Conservation (phyloP, 2,888 invertebrate genomes). For the Torymus aiolomorphi region DNA sequence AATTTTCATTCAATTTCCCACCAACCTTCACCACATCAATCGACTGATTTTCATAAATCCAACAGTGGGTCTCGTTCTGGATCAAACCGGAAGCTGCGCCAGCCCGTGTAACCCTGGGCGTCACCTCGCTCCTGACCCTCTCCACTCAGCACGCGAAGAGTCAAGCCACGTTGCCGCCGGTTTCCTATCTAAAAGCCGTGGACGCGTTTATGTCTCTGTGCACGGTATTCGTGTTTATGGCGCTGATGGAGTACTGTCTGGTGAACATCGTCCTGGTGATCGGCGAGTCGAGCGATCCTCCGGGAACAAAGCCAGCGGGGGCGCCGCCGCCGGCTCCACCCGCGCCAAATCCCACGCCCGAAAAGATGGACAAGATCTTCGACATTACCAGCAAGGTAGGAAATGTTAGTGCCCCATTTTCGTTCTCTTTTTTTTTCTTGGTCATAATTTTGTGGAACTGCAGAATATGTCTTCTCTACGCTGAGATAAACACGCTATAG, state of each 20-base stretch:
- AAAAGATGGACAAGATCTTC: constrained; percentile 78
- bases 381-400: constrained; percentile 77
- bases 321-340: constrained; percentile 79
- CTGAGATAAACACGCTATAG: background rate
- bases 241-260: constrained; percentile 93
- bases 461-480: background rate
- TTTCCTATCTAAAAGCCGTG: constrained; percentile 94
- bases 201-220: constrained; percentile 96
- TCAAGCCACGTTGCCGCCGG: constrained; percentile 93
- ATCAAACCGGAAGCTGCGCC: constrained; percentile 96
- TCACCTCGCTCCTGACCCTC: constrained; percentile 90
- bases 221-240: constrained; percentile 95
- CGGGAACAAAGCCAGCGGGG: constrained; percentile 75
- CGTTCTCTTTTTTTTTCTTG: too few species aligned
- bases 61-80: constrained; percentile 95
- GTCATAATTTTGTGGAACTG: too few species aligned
- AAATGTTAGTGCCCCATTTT: too few species aligned
- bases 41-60: constrained; percentile 54
- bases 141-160: constrained; percentile 96
- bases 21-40: too few species aligned
- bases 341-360: constrained; percentile 78
- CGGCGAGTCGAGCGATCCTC: constrained; percentile 80
- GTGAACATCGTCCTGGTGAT: constrained; percentile 86
- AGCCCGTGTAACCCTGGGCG: constrained; percentile 93
- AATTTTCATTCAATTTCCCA: too few species aligned